These are phyloP conservation scores for Eurystomus gularis DNA, from an alignment of 2,113 vertebrate species.

Conservation along the genomic window DNA sequence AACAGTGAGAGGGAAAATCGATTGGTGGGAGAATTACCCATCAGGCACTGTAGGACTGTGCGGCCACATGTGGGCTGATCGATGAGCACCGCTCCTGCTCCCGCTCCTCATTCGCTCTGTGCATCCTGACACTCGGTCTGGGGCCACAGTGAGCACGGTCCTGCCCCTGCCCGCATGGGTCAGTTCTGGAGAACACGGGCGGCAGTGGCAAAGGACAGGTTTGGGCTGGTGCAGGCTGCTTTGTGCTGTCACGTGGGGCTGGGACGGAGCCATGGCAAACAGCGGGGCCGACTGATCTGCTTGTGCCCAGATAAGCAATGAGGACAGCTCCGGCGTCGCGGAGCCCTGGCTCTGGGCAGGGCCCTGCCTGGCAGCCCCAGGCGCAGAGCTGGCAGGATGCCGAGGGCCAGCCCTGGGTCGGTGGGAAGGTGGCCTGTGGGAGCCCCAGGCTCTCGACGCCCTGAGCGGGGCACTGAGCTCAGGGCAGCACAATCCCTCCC, in stretches of 20 bases:
- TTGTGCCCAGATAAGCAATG: neutral
- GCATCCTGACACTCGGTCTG: neutral
- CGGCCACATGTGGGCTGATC: neutral
- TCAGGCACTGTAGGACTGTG: neutral
- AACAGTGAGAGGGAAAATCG: neutral
- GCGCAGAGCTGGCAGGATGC: neutral
- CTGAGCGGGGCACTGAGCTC: accelerated
- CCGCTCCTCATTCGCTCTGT: neutral
- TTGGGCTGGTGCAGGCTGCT: neutral
- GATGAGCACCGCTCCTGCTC: neutral
- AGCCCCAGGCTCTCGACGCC: accelerated
- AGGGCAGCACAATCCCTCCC: neutral
- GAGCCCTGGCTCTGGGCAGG: neutral
- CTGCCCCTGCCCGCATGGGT: neutral
- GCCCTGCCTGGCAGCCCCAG: neutral
- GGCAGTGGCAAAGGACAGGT: neutral
- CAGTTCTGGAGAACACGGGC: neutral
- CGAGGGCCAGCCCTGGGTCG: accelerated
- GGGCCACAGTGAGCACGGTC: neutral
- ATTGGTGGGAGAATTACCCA: neutral
- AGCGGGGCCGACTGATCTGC: neutral
- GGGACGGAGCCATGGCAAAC: neutral
- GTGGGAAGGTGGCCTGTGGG: neutral
- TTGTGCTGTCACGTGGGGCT: neutral
- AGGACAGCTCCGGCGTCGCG: accelerated